Percentiles rank a stretch among this genome's conserved stretches.
These are phyloP conservation scores for Teinopalpus imperialis DNA, from an alignment of 2,888 invertebrate species.

Conservation along the genomic window DNA sequence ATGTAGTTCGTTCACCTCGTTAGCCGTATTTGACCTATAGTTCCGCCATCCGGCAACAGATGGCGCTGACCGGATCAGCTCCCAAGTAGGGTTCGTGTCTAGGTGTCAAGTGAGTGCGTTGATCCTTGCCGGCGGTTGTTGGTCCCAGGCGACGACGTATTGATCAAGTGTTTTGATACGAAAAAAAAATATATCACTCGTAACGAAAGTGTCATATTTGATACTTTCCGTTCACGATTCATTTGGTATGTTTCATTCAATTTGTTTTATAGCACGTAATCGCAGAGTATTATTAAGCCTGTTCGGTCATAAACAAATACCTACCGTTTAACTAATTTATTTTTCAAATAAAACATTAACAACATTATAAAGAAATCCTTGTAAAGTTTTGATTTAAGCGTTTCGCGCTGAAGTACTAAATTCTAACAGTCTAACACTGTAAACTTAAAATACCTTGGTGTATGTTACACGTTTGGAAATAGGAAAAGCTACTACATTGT, in stretches of 20 bases:
- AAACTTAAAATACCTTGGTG: too few species aligned
- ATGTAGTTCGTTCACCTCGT: constrained; percentile 37
- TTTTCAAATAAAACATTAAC: background rate
- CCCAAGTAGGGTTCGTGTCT: constrained; percentile 43
- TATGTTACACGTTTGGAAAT: too few species aligned
- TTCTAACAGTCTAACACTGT: too few species aligned
- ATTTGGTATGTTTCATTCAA: constrained; percentile 10
- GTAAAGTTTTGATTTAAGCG: too few species aligned
- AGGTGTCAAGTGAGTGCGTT: constrained; percentile 52
- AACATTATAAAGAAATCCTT: background rate
- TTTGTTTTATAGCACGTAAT: constrained; percentile 19
- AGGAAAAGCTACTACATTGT: too few species aligned
- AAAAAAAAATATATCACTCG: constrained; percentile 36
- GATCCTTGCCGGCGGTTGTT: constrained; percentile 54
- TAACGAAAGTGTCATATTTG: constrained; percentile 46
- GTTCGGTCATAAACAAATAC: background rate
- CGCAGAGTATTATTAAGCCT: constrained; percentile 1
- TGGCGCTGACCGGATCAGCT: constrained; percentile 44
- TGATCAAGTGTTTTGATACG: constrained; percentile 38
- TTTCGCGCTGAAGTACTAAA: too few species aligned
- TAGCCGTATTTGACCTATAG: constrained; percentile 32
- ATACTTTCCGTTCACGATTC: constrained; percentile 31
- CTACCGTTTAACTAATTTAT: background rate
- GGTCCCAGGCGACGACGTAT: constrained; percentile 37
- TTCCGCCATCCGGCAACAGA: constrained; percentile 38